phyloP scores from a whole-genome alignment of 2,888 invertebrate genomes.

The Andricus curvator region DNA sequence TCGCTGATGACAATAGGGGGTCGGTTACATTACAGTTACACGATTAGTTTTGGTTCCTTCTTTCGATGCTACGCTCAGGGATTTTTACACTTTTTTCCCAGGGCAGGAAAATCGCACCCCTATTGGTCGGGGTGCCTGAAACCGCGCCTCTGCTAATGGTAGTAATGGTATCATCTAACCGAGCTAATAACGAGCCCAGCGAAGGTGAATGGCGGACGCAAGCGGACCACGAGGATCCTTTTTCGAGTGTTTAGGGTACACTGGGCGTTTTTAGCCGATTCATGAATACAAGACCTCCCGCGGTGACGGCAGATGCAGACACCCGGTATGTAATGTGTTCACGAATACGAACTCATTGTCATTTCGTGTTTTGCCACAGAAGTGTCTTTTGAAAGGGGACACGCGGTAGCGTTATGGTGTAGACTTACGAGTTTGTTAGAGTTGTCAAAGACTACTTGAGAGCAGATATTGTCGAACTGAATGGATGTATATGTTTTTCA shows the following conservation, averaged over 20 bases:
- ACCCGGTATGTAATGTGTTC: slow-evolving; percentile 64
- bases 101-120: slow-evolving; percentile 1
- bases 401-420: slow-evolving; percentile 60
- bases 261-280: slow-evolving; percentile 51
- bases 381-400: slow-evolving; percentile 72
- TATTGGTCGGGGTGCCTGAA: slow-evolving; percentile 28
- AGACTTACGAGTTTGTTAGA: slow-evolving; percentile 52
- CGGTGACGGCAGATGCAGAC: slow-evolving; percentile 72
- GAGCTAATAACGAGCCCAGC: slow-evolving; percentile 62
- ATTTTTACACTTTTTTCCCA: slow-evolving; percentile 34
- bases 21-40: slow-evolving; percentile 63
- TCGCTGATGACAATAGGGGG: slow-evolving; percentile 61
- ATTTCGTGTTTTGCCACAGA: slow-evolving; percentile 75
- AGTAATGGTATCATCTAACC: slow-evolving; percentile 59
- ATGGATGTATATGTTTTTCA: slow-evolving; percentile 25
- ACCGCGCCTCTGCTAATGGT: slow-evolving; percentile 42
- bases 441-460: slow-evolving; percentile 45
- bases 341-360: slow-evolving; percentile 64
- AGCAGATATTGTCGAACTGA: slow-evolving; percentile 31
- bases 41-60: background rate
- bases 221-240: slow-evolving; percentile 45
- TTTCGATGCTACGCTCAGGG: slow-evolving; percentile 28
- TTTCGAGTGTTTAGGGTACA: slow-evolving; percentile 47
- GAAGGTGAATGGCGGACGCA: slow-evolving; percentile 47
- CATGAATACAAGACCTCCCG: slow-evolving; percentile 57